phyloP scores from a whole-genome alignment of 2,113 vertebrate genomes.

The Gavia stellata region DNA sequence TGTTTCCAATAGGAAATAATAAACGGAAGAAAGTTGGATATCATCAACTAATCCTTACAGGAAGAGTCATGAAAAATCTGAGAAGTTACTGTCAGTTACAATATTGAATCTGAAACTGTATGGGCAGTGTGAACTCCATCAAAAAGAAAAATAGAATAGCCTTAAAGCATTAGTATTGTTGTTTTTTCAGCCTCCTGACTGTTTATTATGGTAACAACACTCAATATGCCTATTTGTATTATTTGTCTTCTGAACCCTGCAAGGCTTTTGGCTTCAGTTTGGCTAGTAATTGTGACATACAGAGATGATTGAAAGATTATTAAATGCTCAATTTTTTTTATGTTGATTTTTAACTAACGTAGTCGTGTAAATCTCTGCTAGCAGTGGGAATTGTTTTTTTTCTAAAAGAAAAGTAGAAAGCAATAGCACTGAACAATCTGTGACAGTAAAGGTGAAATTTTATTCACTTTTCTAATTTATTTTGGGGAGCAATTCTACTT shows the following conservation, averaged over 20 bases:
- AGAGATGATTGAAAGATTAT: neutral
- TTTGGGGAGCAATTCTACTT: neutral
- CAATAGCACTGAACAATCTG: neutral
- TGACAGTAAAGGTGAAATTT: neutral
- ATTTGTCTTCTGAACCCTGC: neutral
- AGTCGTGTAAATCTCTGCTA: neutral
- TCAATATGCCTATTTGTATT: neutral
- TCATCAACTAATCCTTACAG: neutral
- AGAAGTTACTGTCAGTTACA: neutral
- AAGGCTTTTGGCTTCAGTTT: neutral
- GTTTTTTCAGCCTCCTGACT: neutral
- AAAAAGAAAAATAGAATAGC: neutral
- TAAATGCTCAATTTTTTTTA: neutral
- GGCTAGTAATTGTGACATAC: neutral
- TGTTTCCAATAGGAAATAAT: neutral
- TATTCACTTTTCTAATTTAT: neutral
- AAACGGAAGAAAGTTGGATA: neutral
- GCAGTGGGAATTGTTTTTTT: neutral
- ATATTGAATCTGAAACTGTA: neutral
- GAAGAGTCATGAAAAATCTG: neutral
- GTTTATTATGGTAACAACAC: neutral
- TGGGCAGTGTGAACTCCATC: neutral
- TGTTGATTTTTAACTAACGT: neutral
- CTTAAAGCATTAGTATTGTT: neutral
- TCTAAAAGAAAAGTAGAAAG: neutral